These are phyloP conservation scores for Podarcis raffonei DNA, from an alignment of 2,113 vertebrate genomes.

Conservation along the genomic window DNA sequence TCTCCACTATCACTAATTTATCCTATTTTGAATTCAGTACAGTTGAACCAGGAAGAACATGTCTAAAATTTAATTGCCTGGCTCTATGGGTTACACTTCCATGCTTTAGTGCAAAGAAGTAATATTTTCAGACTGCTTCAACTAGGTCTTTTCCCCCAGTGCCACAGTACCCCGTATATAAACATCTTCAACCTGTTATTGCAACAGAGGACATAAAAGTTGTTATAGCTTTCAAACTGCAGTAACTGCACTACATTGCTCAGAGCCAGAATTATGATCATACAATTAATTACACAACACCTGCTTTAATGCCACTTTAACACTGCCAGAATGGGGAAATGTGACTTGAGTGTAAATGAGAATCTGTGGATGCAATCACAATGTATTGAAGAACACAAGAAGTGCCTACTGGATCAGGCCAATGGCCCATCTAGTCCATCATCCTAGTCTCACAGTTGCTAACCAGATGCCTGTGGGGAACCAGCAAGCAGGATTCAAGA, in stretches of 20 bases:
- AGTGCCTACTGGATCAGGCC: no score
- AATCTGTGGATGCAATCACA: background rate
- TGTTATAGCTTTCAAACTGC: conserved; percentile 16
- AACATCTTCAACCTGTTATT: conserved; percentile 12
- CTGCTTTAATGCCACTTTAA: conserved; percentile 19
- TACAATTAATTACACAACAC: conserved; percentile 23
- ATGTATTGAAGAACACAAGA: no score
- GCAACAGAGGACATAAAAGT: conserved; percentile 14
- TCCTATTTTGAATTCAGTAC: background rate
- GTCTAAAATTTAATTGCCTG: background rate
- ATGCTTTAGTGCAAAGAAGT: background rate
- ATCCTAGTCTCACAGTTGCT: no score
- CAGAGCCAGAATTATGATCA: conserved; percentile 19
- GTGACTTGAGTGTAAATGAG: conserved; percentile 9
- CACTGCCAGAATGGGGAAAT: background rate
- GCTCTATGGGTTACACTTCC: background rate
- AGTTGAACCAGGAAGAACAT: background rate
- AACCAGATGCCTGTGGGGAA: no score
- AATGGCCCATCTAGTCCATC: no score
- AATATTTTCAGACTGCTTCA: background rate
- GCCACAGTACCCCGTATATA: background rate
- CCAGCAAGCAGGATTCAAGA: no score
- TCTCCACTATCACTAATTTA: background rate
- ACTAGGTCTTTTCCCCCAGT: background rate
- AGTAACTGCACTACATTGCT: background rate